These are phyloP conservation scores for Ptychobarbus kaznakovi DNA, from an alignment of 2,797 vertebrate species.

Conservation along the genomic window DNA sequence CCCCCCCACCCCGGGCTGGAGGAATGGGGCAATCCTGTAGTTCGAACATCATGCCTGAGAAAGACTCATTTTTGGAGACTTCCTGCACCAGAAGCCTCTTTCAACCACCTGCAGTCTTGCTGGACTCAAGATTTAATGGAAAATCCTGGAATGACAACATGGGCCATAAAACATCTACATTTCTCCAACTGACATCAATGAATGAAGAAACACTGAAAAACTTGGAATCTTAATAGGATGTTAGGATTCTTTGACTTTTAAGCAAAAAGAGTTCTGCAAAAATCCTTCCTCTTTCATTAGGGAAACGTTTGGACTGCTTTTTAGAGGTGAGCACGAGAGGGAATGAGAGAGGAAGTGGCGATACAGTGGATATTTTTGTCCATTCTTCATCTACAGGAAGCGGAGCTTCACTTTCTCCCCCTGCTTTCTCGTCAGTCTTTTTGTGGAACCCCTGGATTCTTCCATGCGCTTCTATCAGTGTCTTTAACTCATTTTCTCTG, in stretches of 20 bases:
- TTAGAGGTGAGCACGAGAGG: conserved; percentile 25
- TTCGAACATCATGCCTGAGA: background rate
- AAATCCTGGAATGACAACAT: background rate
- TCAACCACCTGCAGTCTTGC: background rate
- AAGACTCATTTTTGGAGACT: background rate
- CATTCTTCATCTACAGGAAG: conserved; percentile 57
- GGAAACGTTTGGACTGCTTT: background rate
- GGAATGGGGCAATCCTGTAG: conserved; percentile 58
- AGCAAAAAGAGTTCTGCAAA: background rate
- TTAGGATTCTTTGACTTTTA: background rate
- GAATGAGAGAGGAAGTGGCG: conserved; percentile 57
- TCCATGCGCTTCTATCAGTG: background rate
- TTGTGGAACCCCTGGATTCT: background rate
- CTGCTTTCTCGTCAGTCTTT: background rate
- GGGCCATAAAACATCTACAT: background rate
- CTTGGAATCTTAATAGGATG: background rate
- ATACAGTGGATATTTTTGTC: conserved; percentile 62
- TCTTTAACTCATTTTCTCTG: background rate
- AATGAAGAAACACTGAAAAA: background rate
- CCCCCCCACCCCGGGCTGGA: conserved; percentile 58
- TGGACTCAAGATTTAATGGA: background rate
- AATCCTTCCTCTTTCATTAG: background rate
- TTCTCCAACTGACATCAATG: background rate
- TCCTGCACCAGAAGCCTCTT: background rate
- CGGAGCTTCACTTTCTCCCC: conserved; percentile 45